Base-by-base conservation (phyloP, 1,140 invertebrate species). In the Maniola jurtina region DNA sequence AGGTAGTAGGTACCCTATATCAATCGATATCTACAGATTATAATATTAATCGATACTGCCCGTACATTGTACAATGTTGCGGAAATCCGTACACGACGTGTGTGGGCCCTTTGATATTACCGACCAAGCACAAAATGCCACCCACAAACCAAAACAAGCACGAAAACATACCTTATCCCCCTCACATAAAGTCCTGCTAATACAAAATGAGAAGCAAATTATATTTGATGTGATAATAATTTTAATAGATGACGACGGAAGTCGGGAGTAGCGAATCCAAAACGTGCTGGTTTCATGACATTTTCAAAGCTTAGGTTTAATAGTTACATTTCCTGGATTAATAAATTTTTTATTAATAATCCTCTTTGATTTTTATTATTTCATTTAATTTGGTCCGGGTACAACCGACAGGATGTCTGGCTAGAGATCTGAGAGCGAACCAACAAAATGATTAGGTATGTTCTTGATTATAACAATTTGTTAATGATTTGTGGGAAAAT, bases 91-190 rank as follows among this genome's bases (percentile, higher is more conserved):
- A 57, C 63, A 59, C 65, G 59, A 61, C 72, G 73, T 77, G 76
- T 77, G 76, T 73, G 76, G 75, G 66, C 76, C 76, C 69, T 77
- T 77, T 75, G 66, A 75, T 73, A 70, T 55, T 55, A 52, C 66
- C 64, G 61, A 67, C 66, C 63, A 72, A 50, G 48, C 25, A 66
- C 61, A 60, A 48, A 61, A 58, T 47, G 48, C 52, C 40, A 15
- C 14, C 25, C 15, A 66, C 14, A 61, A 33, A 40, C 34, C 11
- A 6, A 47, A 10, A 48, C 13, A 61, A 61, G 1, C 35, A 52
- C 54, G 6, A 67, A 66, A 52, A 6, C 36, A 45, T 48, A 60
- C 58, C 16, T 47, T 68, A 70, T 56, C 6, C 15, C 59, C 9
- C 13, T 5, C 9, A 8, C 9, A 52, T 62, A 69, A 54, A 45